These are phyloP conservation scores for Alligator sinensis DNA, from an alignment of 2,113 vertebrate genomes.

Conservation along the genomic window DNA sequence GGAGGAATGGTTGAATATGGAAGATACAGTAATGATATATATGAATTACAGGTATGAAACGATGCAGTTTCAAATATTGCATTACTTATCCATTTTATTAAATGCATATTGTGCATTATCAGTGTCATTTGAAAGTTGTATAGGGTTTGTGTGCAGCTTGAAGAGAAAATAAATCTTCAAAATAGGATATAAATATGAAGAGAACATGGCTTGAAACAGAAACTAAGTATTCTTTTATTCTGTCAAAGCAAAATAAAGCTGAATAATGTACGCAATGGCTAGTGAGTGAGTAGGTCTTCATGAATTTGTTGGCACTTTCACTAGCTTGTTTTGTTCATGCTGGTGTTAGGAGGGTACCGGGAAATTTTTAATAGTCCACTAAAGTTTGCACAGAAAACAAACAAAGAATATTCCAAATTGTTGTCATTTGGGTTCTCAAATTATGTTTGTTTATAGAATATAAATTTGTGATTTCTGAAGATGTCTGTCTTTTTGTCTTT, in stretches of 20 bases:
- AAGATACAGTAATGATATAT: constrained; percentile 94
- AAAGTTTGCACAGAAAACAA: not conserved
- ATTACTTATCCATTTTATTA: not conserved
- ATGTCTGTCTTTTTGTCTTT: constrained; percentile 39
- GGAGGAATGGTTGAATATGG: constrained; percentile 99
- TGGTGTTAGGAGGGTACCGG: not conserved
- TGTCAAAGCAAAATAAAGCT: not conserved
- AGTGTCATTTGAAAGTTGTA: not conserved
- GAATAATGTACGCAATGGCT: not conserved
- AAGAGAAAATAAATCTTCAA: not conserved
- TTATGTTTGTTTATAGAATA: not conserved
- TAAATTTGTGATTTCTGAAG: not conserved
- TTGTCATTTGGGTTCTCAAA: not conserved
- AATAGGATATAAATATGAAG: not conserved
- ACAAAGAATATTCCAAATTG: not conserved
- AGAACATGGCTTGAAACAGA: not conserved
- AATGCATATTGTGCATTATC: not conserved
- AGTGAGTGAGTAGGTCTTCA: not conserved
- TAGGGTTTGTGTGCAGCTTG: not conserved
- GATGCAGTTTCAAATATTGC: not conserved
- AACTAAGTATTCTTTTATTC: not conserved
- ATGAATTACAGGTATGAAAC: constrained; percentile 93
- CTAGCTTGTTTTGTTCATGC: not conserved
- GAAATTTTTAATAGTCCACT: not conserved
- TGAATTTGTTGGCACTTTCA: not conserved